A percentile compares a stretch with the other conserved stretches of the same genome.
phyloP scores from a whole-genome alignment of 2,113 vertebrate species.

The Pangasianodon hypophthalmus region DNA sequence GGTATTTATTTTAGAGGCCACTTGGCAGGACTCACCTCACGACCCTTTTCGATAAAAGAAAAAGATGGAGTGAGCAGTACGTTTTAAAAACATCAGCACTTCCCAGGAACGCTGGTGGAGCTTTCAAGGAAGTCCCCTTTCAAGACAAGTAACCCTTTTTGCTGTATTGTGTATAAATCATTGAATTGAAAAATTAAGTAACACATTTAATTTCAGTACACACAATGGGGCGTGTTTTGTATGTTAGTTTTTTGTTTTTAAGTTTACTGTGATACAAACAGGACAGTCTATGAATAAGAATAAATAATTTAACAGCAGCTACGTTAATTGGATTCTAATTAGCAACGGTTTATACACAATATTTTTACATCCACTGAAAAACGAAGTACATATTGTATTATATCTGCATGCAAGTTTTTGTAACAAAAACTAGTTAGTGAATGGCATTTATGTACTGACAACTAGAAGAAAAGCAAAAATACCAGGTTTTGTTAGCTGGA shows the following conservation, averaged over 20 bases:
- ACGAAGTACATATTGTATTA: constrained; percentile 24
- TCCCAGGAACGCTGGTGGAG: constrained; percentile 44
- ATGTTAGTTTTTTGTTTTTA: neutral
- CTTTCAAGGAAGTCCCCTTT: constrained; percentile 28
- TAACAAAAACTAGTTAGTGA: constrained; percentile 40
- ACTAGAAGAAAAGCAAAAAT: constrained; percentile 86
- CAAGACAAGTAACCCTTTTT: constrained; percentile 17
- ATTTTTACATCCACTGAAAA: constrained; percentile 32
- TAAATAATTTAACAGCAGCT: neutral
- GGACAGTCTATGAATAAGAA: neutral
- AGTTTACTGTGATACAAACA: neutral
- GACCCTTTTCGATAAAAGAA: constrained; percentile 66
- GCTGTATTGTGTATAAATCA: constrained; percentile 58
- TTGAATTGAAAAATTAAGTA: constrained; percentile 24
- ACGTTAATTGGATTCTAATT: constrained; percentile 14
- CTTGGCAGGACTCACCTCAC: constrained; percentile 67
- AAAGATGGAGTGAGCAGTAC: constrained; percentile 58
- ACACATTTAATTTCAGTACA: neutral
- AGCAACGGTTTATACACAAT: constrained; percentile 58
- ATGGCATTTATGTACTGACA: constrained; percentile 68
- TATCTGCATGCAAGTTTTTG: constrained; percentile 44
- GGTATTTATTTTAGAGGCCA: constrained; percentile 67
- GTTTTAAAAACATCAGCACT: constrained; percentile 57
- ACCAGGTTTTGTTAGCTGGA: constrained; percentile 90
- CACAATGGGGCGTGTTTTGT: neutral